These are phyloP conservation scores for Pissodes strobi DNA, from an alignment of 1,140 invertebrate species.

Conservation along the genomic window DNA sequence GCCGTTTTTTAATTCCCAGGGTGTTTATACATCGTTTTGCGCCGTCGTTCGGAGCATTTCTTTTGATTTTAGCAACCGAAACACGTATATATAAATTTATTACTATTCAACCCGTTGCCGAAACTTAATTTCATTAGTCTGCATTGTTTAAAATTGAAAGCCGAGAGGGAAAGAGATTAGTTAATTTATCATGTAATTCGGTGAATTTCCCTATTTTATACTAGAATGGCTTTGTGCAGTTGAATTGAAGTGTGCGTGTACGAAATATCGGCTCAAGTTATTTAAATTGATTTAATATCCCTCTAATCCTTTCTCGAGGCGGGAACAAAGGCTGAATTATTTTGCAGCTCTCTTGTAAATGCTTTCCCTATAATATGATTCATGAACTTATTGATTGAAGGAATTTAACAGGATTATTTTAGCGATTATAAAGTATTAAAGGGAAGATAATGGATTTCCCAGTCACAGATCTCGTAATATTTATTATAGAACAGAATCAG, in stretches of 20 bases:
- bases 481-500: too few species aligned
- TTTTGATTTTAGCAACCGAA: constrained; percentile 47
- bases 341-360: not conserved
- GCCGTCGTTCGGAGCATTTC: constrained; percentile 34
- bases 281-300: constrained; percentile 43
- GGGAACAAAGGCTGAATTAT: not conserved
- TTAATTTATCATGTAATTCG: constrained; percentile 57
- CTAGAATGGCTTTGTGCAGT: constrained; percentile 44
- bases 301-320: constrained; percentile 9
- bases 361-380: too few species aligned
- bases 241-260: constrained; percentile 45
- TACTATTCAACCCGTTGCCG: constrained; percentile 56
- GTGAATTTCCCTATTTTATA: constrained; percentile 49
- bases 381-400: too few species aligned
- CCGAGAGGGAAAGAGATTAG: constrained; percentile 50
- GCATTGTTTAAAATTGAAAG: constrained; percentile 56
- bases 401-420: too few species aligned
- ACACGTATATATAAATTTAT: constrained; percentile 55
- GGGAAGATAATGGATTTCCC: too few species aligned
- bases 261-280: constrained; percentile 45
- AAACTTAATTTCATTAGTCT: constrained; percentile 56
- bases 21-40: constrained; percentile 42
- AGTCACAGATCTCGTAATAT: too few species aligned
- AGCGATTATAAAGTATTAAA: too few species aligned
- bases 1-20: constrained; percentile 39